Percentiles rank a stretch among this genome's conserved stretches.
Conservation (phyloP, 1,140 invertebrate species). For the Mactra quadrangularis region DNA sequence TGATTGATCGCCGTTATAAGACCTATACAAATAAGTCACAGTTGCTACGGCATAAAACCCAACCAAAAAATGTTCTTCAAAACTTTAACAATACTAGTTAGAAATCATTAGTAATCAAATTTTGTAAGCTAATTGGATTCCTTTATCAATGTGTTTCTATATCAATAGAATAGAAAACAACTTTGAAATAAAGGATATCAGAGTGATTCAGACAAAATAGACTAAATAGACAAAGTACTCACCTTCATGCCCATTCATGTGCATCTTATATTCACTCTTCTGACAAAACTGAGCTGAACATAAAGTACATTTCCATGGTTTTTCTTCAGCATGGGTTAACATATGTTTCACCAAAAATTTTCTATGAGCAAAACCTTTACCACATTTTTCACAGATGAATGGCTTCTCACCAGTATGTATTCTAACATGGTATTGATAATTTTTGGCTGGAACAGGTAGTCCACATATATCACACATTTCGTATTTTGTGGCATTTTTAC, state of each 20-base stretch:
- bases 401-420: slow-evolving; percentile 79
- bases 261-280: slow-evolving; percentile 54
- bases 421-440: slow-evolving; percentile 57
- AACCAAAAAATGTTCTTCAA: too few species aligned
- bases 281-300: slow-evolving; percentile 55
- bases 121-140: too few species aligned
- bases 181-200: too few species aligned
- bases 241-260: slow-evolving; percentile 54
- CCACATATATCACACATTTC: slow-evolving; percentile 49
- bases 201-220: too few species aligned
- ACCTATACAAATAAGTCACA: too few species aligned
- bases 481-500: slow-evolving; percentile 21
- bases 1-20: too few species aligned
- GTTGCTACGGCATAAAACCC: too few species aligned
- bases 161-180: too few species aligned
- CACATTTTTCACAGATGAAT: slow-evolving; percentile 76
- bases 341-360: slow-evolving; percentile 46
- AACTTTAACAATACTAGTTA: too few species aligned
- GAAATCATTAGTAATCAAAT: too few species aligned
- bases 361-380: slow-evolving; percentile 69
- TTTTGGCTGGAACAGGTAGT: slow-evolving; percentile 14
- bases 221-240: too few species aligned
- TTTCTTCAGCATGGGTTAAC: slow-evolving; percentile 49
- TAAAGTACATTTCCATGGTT: slow-evolving; percentile 41
- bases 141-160: too few species aligned